These are phyloP conservation scores for Epizoanthus rinbou DNA, from an alignment of 92 coral and sea anemone species.

Conservation along the genomic window DNA sequence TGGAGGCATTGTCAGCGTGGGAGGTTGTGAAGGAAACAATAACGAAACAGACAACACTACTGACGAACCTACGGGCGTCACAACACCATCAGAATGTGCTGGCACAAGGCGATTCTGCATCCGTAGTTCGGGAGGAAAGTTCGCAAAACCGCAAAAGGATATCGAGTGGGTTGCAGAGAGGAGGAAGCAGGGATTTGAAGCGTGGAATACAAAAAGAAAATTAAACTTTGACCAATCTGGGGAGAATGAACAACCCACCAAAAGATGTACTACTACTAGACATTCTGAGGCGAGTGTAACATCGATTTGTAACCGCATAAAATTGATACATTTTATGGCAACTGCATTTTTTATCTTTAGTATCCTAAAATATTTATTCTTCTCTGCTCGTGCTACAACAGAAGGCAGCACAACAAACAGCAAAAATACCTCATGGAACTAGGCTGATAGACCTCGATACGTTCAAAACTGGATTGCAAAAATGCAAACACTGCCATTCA, in stretches of 20 bases:
- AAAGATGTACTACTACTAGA: slow-evolving; percentile 1
- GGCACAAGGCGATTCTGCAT: too few species aligned
- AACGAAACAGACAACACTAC: not conserved
- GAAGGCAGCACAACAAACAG: slow-evolving; percentile 9
- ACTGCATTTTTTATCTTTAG: not conserved
- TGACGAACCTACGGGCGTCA: not conserved
- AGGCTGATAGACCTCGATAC: not conserved
- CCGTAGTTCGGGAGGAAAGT: not conserved
- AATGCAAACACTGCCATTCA: slow-evolving; percentile 55
- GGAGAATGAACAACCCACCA: not conserved
- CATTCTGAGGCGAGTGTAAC: not conserved
- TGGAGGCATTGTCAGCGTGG: too few species aligned
- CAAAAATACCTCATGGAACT: not conserved
- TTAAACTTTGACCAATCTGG: not conserved
- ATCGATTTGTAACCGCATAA: not conserved
- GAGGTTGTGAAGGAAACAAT: not conserved
- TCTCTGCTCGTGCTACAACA: not conserved
- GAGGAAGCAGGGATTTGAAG: not conserved
- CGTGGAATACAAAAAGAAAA: not conserved
- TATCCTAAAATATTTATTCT: not conserved
- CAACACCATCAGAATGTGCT: not conserved
- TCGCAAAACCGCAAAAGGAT: not conserved
- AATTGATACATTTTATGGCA: not conserved
- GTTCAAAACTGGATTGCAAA: not conserved
- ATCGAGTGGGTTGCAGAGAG: not conserved